phyloP scores from a whole-genome alignment of 2,888 invertebrate genomes.

The Brassicogethes aeneus region DNA sequence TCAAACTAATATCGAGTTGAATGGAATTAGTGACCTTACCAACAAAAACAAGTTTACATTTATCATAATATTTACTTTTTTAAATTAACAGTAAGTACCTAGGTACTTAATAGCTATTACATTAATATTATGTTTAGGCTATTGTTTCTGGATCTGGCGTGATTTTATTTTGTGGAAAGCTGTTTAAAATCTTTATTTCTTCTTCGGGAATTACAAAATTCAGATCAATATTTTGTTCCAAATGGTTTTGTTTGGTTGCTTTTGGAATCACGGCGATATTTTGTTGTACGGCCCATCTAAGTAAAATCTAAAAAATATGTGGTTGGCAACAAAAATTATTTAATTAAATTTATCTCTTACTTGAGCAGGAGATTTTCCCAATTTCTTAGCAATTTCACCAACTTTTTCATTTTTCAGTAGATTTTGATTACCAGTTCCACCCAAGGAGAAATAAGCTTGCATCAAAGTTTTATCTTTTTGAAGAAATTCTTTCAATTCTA shows the following conservation, averaged over 20 bases:
- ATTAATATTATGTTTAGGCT: too few relatives aligned
- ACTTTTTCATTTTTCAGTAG: conserved; percentile 54
- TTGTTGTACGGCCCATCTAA: conserved; percentile 69
- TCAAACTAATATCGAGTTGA: too few relatives aligned
- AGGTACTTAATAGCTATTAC: too few relatives aligned
- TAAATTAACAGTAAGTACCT: too few relatives aligned
- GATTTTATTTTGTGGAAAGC: conserved; percentile 38
- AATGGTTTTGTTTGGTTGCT: conserved; percentile 47
- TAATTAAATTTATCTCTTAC: conserved; percentile 16
- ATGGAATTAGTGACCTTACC: too few relatives aligned
- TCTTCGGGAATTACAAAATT: conserved; percentile 48
- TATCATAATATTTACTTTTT: too few relatives aligned
- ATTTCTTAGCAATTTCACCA: conserved; percentile 47
- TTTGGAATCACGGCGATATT: conserved; percentile 62
- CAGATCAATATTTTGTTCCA: conserved; percentile 50
- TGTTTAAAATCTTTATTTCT: conserved; percentile 45
- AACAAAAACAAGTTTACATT: too few relatives aligned
- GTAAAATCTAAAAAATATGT: conserved; percentile 44
- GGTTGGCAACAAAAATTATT: not conserved
- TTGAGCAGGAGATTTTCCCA: conserved; percentile 53
- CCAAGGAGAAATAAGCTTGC: conserved; percentile 74
- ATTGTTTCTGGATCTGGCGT: conserved; percentile 51
- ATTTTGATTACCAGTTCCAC: conserved; percentile 46
- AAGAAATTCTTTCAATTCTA: conserved; percentile 55
- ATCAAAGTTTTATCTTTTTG: conserved; percentile 54